phyloP scores from a whole-genome alignment of 2,797 vertebrate genomes.

The Gastrophryne carolinensis region DNA sequence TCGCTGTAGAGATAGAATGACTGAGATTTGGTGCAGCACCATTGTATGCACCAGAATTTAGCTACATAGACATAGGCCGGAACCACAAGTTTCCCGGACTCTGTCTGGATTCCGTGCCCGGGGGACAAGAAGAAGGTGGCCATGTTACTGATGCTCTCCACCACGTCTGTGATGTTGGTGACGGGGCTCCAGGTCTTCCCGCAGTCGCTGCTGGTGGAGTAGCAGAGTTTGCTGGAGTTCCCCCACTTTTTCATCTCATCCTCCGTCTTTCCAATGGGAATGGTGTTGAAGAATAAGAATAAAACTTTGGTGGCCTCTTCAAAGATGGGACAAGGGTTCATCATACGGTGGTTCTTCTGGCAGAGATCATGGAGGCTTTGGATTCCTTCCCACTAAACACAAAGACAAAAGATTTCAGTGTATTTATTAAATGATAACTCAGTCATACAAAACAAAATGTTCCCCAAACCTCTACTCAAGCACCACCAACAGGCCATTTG shows the following conservation, averaged over 20 bases:
- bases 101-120: constrained; percentile 78
- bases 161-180: constrained; percentile 71
- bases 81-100: constrained; percentile 71
- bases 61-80: constrained; percentile 68
- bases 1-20: constrained; percentile 76
- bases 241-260: constrained; percentile 67
- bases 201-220: constrained; percentile 68
- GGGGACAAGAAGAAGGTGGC: constrained; percentile 78
- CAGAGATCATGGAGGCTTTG: constrained; percentile 26
- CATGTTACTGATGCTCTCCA: constrained; percentile 65
- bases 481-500: no score
- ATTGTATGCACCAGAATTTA: constrained; percentile 62
- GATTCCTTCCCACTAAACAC: constrained; percentile 33
- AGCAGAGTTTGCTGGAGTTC: constrained; percentile 72
- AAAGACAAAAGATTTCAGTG: not conserved
- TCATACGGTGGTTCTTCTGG: constrained; percentile 66
- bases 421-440: no score
- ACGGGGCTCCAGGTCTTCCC: constrained; percentile 71
- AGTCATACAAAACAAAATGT: no score
- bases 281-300: constrained; percentile 77
- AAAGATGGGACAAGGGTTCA: constrained; percentile 80
- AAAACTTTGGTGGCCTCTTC: constrained; percentile 69
- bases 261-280: constrained; percentile 66
- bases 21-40: constrained; percentile 61
- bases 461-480: no score